phyloP scores from a whole-genome alignment of 2,888 invertebrate species.

The Dicycla oo region DNA sequence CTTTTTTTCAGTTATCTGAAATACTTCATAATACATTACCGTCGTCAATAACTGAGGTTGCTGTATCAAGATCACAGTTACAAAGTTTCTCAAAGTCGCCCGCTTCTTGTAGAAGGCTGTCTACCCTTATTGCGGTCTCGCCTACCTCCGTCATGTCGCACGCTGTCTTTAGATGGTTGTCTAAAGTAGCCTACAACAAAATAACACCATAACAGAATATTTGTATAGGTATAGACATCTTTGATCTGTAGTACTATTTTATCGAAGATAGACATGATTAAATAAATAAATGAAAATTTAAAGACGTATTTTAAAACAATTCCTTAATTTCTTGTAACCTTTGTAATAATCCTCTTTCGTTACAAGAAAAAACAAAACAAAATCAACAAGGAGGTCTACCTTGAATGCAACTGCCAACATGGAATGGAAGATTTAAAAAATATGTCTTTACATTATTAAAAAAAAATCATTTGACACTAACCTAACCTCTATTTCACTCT shows the following conservation, averaged over 20 bases:
- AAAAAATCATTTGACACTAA: conserved; percentile 30
- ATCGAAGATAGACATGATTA: not conserved
- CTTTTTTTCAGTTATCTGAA: not conserved
- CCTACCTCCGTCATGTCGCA: conserved; percentile 97
- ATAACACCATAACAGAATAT: not conserved
- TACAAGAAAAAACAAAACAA: not conserved
- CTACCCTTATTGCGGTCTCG: conserved; percentile 95
- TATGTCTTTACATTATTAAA: not conserved
- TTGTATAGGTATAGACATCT: too few relatives aligned
- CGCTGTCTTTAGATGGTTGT: conserved; percentile 94
- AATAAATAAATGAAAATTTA: not conserved
- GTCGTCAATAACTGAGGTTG: conserved; percentile 94
- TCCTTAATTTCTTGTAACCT: too few relatives aligned
- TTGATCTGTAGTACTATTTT: too few relatives aligned
- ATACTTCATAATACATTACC: conserved; percentile 74
- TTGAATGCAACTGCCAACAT: conserved; percentile 8
- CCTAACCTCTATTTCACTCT: conserved; percentile 3
- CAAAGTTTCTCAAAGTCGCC: conserved; percentile 94
- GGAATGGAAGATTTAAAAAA: not conserved
- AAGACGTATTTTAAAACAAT: not conserved
- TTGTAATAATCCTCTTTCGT: not conserved
- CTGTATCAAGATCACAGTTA: conserved; percentile 95
- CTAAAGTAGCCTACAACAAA: conserved; percentile 92
- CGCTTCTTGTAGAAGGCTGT: conserved; percentile 94
- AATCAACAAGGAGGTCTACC: conserved; percentile 23